Evolutionary conservation across 23 tunicate species (phyloP).

Genomic region (Trididemnum miniatum): DNA sequence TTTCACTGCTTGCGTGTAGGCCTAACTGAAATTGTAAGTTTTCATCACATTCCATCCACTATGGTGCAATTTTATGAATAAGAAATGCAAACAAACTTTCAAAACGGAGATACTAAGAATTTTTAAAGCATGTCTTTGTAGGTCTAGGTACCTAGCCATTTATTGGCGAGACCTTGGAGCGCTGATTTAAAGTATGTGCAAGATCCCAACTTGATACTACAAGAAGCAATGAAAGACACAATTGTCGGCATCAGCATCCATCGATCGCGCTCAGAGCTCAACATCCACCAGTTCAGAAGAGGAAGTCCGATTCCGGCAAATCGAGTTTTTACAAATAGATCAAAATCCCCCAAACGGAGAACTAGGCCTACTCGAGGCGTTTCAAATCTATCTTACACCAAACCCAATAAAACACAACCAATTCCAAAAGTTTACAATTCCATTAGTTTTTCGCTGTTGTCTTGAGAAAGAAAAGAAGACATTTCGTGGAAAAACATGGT

Average conservation of each 20-base stretch:
- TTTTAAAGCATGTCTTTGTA: too few relatives aligned
- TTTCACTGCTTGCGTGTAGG: too few relatives aligned
- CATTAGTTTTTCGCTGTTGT: neutral
- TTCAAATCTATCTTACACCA: neutral
- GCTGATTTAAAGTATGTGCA: slow-evolving; percentile 18
- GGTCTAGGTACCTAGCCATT: slow-evolving; percentile 26
- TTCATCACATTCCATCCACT: too few relatives aligned
- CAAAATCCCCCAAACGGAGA: neutral
- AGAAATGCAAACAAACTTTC: too few relatives aligned
- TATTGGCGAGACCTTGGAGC: slow-evolving; percentile 44
- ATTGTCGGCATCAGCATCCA: slow-evolving; percentile 29
- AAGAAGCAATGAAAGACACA: slow-evolving; percentile 23
- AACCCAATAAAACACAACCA: neutral
- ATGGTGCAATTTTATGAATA: too few relatives aligned
- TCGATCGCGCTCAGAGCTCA: slow-evolving; percentile 43
- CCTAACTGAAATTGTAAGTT: too few relatives aligned
- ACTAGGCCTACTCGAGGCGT: neutral
- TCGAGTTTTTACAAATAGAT: neutral
- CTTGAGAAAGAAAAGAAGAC: neutral
- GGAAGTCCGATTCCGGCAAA: slow-evolving; percentile 11
- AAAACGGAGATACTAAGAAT: too few relatives aligned
- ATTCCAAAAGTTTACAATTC: neutral
- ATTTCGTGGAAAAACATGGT: slow-evolving; percentile 47
- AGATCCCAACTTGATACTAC: slow-evolving; percentile 24
- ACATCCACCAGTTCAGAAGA: slow-evolving; percentile 63